Conservation (phyloP, 2,888 invertebrate genomes). For the Apomyelois bistriatella region DNA sequence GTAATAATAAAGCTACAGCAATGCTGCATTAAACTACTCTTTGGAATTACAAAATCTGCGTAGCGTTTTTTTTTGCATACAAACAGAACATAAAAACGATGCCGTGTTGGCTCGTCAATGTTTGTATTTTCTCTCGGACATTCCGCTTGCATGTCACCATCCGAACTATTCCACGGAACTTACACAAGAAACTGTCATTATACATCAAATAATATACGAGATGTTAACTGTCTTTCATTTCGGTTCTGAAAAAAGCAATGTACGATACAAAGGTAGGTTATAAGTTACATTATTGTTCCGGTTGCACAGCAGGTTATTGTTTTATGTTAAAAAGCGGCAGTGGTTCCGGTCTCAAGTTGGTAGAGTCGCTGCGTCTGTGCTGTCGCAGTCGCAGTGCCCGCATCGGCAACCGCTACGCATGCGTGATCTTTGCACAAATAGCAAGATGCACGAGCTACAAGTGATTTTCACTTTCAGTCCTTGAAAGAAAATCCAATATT, state of each 20-base stretch:
- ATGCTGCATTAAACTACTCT: not conserved
- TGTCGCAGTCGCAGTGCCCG: slow-evolving; percentile 26
- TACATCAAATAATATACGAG: slow-evolving; percentile 49
- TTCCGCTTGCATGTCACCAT: slow-evolving; percentile 66
- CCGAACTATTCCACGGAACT: slow-evolving; percentile 71
- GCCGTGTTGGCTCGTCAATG: slow-evolving; percentile 43
- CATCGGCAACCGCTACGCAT: slow-evolving; percentile 36
- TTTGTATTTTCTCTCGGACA: slow-evolving; percentile 57
- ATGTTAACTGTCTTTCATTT: slow-evolving; percentile 14
- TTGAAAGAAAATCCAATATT: slow-evolving; percentile 15
- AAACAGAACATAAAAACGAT: slow-evolving; percentile 26
- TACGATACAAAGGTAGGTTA: not conserved
- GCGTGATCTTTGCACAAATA: slow-evolving; percentile 45
- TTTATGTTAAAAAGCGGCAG: slow-evolving; percentile 1
- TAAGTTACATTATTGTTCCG: slow-evolving; percentile 3
- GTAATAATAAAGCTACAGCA: slow-evolving; percentile 4
- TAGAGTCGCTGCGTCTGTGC: slow-evolving; percentile 24
- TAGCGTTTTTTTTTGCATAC: slow-evolving; percentile 11
- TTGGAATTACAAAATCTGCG: not conserved
- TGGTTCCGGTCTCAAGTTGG: slow-evolving; percentile 14
- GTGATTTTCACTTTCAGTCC: slow-evolving; percentile 70
- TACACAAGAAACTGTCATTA: slow-evolving; percentile 70
- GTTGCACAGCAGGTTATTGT: not conserved
- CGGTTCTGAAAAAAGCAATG: slow-evolving; percentile 1
- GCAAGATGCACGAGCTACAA: slow-evolving; percentile 41